Base-by-base conservation (phyloP, 1,140 invertebrate species). In the Brachionus asplanchnoidis region DNA sequence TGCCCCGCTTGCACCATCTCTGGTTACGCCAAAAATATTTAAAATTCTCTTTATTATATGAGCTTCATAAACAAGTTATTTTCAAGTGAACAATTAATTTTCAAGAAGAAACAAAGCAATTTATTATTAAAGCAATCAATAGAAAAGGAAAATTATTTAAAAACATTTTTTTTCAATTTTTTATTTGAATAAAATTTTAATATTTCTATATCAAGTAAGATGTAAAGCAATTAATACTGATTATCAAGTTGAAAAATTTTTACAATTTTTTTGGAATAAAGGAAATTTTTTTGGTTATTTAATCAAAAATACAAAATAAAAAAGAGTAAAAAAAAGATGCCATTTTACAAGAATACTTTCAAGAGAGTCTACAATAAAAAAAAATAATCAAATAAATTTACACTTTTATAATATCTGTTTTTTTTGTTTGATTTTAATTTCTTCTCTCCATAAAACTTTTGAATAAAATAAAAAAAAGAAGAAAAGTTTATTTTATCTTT, bases 321-420 rank as follows among this genome's bases (percentile, higher is more conserved):
- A 77, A 77, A 77, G 26, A 50, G 17, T 50, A 50, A 50, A 26
- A 77, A 36, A 46, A 3, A 28, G 8, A n/a, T n/a, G n/a, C 26
- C 20, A 77, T 77, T 77, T 46, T 77, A 77, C 73, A 77, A 50
- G 42, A 77, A 77, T 44, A 77, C 73, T 77, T 77, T 32, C 40
- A 50, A 77, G 42, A 46, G 73, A 23, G 40, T 50, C 53, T 77
- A 77, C 8, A 70, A 32, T 40, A 36, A 28, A 70, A 36, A n/a
- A 70, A 40, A 36, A 23, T 14, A 70, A 36, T 23, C 14, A 11
- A 23, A 70, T 23, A 60, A 60, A 60, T 60, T 60, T 60, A 60
- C 53, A 60, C 5, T 9, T 60, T 60, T 9, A 60, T 60, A 60
- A 20, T 60, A n/a, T 60, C 17, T 20, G n/a, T 60, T 60, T 60